Conservation (phyloP, 2,888 invertebrate species). For the Brachynemurus nebulosus region DNA sequence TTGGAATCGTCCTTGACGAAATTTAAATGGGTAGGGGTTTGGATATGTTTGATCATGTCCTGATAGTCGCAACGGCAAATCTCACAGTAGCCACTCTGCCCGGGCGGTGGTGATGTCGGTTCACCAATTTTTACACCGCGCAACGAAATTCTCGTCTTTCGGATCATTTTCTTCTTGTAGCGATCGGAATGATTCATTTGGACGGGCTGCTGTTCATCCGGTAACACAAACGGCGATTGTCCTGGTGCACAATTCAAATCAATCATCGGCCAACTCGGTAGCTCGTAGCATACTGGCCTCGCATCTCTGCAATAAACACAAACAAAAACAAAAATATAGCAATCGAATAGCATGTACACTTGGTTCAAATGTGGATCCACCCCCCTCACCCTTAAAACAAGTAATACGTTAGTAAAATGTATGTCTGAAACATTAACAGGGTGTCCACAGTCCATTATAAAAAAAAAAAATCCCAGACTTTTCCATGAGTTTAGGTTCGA, state of each 20-base stretch:
- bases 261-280: conserved; percentile 47
- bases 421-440: too few relatives aligned
- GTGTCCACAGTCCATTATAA: too few relatives aligned
- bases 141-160: conserved; percentile 36
- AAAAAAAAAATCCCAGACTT: too few relatives aligned
- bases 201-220: conserved; percentile 14
- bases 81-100: conserved; percentile 52
- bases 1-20: conserved; percentile 61
- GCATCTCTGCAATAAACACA: conserved; percentile 32
- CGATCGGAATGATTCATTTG: conserved; percentile 19
- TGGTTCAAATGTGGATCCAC: too few relatives aligned
- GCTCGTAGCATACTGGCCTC: conserved; percentile 47
- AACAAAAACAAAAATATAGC: background rate
- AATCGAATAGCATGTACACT: too few relatives aligned
- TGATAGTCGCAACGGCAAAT: conserved; percentile 64
- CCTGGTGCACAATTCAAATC: conserved; percentile 31
- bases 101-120: conserved; percentile 23
- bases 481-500: too few relatives aligned
- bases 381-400: too few relatives aligned
- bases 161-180: conserved; percentile 37
- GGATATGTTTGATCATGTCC: conserved; percentile 53
- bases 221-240: conserved; percentile 27
- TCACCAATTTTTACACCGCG: conserved; percentile 28
- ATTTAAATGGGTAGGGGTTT: conserved; percentile 57
- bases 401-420: too few relatives aligned